A percentile compares a stretch with the other conserved stretches of the same genome.
Evolutionary conservation across 2,113 vertebrate genomes (phyloP).

Genomic region (Furnarius figulus): DNA sequence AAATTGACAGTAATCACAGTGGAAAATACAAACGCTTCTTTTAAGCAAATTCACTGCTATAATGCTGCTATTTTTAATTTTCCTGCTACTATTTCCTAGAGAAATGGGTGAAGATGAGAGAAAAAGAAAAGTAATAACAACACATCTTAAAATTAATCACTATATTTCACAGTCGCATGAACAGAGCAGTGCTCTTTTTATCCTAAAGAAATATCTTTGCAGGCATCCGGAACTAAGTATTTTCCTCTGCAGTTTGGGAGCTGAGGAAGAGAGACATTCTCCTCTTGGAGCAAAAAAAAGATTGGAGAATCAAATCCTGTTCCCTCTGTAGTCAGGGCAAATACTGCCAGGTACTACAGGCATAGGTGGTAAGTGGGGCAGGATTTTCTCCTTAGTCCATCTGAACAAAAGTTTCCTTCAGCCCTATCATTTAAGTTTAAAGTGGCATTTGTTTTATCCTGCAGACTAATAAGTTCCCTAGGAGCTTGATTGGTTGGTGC

Average conservation of each 20-base stretch:
- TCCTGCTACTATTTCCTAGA: not conserved
- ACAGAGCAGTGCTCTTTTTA: not conserved
- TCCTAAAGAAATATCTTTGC: not conserved
- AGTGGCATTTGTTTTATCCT: slow-evolving; percentile 50
- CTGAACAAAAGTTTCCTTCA: slow-evolving; percentile 20
- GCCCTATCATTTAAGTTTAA: slow-evolving; percentile 38
- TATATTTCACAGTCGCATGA: not conserved
- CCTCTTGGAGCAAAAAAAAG: not conserved
- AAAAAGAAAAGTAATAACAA: not conserved
- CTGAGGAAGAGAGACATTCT: not conserved
- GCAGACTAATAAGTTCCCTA: slow-evolving; percentile 35
- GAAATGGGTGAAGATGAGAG: not conserved
- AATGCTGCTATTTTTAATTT: not conserved
- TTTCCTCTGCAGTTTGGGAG: not conserved
- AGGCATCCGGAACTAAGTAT: not conserved
- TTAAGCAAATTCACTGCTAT: not conserved
- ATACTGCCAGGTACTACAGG: not conserved
- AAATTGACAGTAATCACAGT: not conserved
- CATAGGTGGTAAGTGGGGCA: not conserved
- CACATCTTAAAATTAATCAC: not conserved
- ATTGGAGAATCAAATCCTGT: not conserved
- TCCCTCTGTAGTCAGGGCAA: not conserved
- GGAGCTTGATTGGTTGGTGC: slow-evolving; percentile 41
- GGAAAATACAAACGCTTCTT: not conserved
- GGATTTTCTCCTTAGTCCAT: slow-evolving; percentile 8